Base-by-base conservation (phyloP, 2,797 vertebrate genomes). In the Amazona ochrocephala region DNA sequence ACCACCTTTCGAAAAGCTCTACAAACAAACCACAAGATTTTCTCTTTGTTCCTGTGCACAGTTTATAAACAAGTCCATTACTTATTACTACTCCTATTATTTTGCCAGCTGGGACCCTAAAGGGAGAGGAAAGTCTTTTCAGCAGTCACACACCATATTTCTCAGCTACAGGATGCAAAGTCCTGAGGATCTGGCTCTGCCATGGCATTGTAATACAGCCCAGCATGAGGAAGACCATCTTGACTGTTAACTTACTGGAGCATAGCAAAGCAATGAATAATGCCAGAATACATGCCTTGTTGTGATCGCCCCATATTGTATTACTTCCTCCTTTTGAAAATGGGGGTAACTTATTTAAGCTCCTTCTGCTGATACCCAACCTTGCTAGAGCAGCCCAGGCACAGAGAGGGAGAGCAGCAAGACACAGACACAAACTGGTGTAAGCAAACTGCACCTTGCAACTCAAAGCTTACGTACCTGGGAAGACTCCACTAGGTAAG, bases 331-430 rank as follows among this genome's bases (percentile, higher is more conserved):
- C 18, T 45, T 73, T 60, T 81, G 60, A 42, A 71, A 76, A 94
- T 90, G 93, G 80, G 64, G 47, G 68, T 47, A 90, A 44, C 51
- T 90, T 93, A 76, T 62, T 94, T 94, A 97, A 97, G 51, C 47
- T 48, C n/a, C 27, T 56, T 84, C 71, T 65, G 42, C 68, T 23
- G 19, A 77, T 53, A 61, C 18, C n/a, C 67, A 88, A 6, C 64
- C 64, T 73, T 0, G 0, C 32, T 51, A 54, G 51, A 44, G 70
- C 26, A 77, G 32, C 62, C 45, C 56, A 47, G 92, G 64, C 60
- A 91, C 64, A 37, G 14, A 62, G 20, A 34, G 92, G 86, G 54
- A 41, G 83, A 97, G 89, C 44, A 48, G 20, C 37, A 60, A 56
- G 48, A 18, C 48, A 41, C 37, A 71, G 85, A 80, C 70, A 50